These are phyloP conservation scores for Resseliella maxima DNA, from an alignment of 2,888 invertebrate species.

Conservation along the genomic window DNA sequence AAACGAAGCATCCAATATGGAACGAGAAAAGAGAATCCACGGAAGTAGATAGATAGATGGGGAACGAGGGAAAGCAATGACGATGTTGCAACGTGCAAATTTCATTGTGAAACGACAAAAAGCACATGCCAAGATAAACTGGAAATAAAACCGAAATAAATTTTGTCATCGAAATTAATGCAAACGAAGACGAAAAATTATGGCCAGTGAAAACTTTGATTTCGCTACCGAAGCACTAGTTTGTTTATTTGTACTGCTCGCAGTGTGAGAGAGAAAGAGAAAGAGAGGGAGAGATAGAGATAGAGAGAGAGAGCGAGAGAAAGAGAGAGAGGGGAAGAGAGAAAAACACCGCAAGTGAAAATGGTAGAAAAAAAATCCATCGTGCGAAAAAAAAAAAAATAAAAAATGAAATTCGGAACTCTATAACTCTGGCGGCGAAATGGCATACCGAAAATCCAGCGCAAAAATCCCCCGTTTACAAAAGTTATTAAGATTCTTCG, in stretches of 20 bases:
- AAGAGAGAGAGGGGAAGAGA: neutral
- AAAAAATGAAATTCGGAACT: neutral
- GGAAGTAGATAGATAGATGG: no score
- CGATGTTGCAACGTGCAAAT: neutral
- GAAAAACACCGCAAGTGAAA: neutral
- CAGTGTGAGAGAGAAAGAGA: no score
- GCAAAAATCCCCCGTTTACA: neutral
- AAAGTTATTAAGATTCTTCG: conserved; percentile 35
- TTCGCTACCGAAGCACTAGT: neutral
- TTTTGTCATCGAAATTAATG: conserved; percentile 55
- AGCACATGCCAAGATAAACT: conserved; percentile 6
- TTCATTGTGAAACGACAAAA: neutral
- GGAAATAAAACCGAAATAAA: conserved; percentile 29
- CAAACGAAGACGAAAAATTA: conserved; percentile 27
- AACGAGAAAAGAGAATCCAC: no score
- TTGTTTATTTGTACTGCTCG: neutral
- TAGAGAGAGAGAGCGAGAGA: neutral
- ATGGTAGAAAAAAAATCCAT: neutral
- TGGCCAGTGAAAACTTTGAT: conserved; percentile 24
- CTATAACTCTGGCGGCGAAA: neutral
- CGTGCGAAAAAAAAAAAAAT: no score
- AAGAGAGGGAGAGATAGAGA: no score
- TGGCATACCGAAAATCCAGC: neutral
- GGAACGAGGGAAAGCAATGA: no score
- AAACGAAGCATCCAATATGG: no score